These are phyloP conservation scores for Sycophaga agraensis DNA, from an alignment of 1,140 invertebrate species.

Conservation along the genomic window DNA sequence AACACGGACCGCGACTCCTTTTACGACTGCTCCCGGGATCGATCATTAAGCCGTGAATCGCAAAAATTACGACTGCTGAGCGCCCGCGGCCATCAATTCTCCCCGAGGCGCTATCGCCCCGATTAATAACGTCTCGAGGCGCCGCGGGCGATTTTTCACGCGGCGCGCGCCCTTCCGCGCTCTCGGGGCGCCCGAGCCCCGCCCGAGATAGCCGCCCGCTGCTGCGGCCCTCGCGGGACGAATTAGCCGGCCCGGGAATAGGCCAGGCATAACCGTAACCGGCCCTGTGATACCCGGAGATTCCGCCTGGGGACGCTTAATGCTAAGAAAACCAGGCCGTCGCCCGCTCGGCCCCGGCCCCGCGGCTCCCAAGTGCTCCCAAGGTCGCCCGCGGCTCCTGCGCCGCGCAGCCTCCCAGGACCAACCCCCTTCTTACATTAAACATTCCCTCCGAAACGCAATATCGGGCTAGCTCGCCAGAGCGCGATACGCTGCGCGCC, in stretches of 20 bases:
- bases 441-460: too few species aligned
- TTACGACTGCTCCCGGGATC: constrained; percentile 20
- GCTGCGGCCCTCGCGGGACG: constrained; percentile 22
- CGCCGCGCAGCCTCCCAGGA: too few species aligned
- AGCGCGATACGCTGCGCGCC: too few species aligned
- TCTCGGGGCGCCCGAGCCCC: not conserved
- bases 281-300: constrained; percentile 34
- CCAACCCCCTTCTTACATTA: too few species aligned
- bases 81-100: constrained; percentile 14
- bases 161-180: not conserved
- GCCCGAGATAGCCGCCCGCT: constrained; percentile 1
- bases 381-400: too few species aligned
- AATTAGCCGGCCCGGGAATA: constrained; percentile 38
- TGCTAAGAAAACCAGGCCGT: not conserved
- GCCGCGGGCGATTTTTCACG: constrained; percentile 9
- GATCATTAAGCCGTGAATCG: constrained; percentile 21
- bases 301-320: constrained; percentile 9
- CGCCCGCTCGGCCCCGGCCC: too few species aligned
- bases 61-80: constrained; percentile 15
- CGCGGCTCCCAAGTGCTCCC: too few species aligned
- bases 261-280: constrained; percentile 35
- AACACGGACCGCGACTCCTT: constrained; percentile 8
- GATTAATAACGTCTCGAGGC: constrained; percentile 22
- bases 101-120: constrained; percentile 6
- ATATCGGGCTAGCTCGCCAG: too few species aligned